These are phyloP conservation scores for Homalodisca vitripennis DNA, from an alignment of 1,140 invertebrate genomes.

Conservation along the genomic window DNA sequence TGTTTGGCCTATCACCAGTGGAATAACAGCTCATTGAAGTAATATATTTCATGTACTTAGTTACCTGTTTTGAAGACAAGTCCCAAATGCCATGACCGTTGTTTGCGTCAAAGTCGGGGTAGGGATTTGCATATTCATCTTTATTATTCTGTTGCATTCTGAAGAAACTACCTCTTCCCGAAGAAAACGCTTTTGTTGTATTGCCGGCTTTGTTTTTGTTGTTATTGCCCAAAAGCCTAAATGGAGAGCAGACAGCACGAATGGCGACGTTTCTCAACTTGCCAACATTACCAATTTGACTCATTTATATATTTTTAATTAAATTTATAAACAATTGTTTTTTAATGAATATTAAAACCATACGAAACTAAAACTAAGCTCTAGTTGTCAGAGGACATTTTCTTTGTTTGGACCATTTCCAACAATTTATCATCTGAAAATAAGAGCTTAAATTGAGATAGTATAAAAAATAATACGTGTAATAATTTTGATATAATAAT, in stretches of 20 bases:
- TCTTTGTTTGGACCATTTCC: too few relatives aligned
- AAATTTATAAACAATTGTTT: too few relatives aligned
- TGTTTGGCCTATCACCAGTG: neutral
- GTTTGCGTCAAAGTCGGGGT: slow-evolving; percentile 7
- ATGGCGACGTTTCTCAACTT: neutral
- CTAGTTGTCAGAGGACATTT: too few relatives aligned
- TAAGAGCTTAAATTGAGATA: too few relatives aligned
- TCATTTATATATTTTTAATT: neutral
- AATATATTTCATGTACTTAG: neutral
- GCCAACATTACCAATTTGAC: neutral
- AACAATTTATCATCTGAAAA: too few relatives aligned
- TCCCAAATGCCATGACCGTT: slow-evolving; percentile 6
- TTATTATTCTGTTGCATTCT: slow-evolving; percentile 8
- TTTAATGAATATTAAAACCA: too few relatives aligned
- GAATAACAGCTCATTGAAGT: neutral
- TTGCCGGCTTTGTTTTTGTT: neutral
- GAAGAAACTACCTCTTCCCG: neutral
- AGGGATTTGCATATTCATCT: slow-evolving; percentile 20
- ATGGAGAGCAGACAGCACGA: neutral
- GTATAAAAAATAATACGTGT: too few relatives aligned
- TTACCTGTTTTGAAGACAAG: slow-evolving; percentile 1
- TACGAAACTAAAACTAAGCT: too few relatives aligned
- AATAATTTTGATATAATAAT: too few relatives aligned
- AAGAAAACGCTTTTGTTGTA: neutral
- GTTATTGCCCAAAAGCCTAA: neutral